Percentiles rank a stretch among this genome's conserved stretches.
phyloP scores from a whole-genome alignment of 1,140 invertebrate species.

The Thereuonema tuberculata region DNA sequence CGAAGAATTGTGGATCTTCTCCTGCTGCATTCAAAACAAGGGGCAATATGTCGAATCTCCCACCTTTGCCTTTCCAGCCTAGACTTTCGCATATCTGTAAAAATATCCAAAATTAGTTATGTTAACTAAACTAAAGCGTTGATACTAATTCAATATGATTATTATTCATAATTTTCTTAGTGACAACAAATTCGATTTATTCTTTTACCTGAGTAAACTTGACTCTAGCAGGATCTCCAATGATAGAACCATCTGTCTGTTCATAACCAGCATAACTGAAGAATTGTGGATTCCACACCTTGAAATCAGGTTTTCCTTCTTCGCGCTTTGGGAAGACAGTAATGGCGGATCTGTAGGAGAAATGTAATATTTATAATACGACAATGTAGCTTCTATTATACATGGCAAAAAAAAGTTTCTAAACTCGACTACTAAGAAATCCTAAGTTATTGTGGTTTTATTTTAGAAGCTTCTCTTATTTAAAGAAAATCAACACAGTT shows the following conservation, averaged over 20 bases:
- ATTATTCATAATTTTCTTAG: too few species aligned
- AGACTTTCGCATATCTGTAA: slow-evolving; percentile 69
- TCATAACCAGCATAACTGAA: slow-evolving; percentile 76
- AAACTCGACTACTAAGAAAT: too few species aligned
- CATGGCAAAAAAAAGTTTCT: too few species aligned
- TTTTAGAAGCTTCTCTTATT: too few species aligned
- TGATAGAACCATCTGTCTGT: slow-evolving; percentile 51
- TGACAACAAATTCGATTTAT: too few species aligned
- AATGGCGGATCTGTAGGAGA: slow-evolving; percentile 85
- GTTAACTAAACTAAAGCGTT: background rate
- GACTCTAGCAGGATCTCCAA: slow-evolving; percentile 62
- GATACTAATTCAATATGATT: too few species aligned
- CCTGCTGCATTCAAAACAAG: slow-evolving; percentile 80
- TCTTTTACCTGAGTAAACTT: slow-evolving; percentile 87
- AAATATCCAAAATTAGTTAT: background rate
- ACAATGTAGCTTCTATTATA: too few species aligned
- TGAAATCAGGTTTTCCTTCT: slow-evolving; percentile 68
- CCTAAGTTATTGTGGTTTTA: too few species aligned
- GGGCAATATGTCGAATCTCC: slow-evolving; percentile 74
- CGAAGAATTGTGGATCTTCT: slow-evolving; percentile 38
- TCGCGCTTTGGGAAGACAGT: slow-evolving; percentile 84
- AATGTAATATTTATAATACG: too few species aligned
- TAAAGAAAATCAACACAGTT: too few species aligned
- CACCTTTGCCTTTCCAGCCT: slow-evolving; percentile 69
- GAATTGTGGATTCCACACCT: slow-evolving; percentile 81